Conservation (phyloP, 2,113 vertebrate species). For the Syngnathus floridae region DNA sequence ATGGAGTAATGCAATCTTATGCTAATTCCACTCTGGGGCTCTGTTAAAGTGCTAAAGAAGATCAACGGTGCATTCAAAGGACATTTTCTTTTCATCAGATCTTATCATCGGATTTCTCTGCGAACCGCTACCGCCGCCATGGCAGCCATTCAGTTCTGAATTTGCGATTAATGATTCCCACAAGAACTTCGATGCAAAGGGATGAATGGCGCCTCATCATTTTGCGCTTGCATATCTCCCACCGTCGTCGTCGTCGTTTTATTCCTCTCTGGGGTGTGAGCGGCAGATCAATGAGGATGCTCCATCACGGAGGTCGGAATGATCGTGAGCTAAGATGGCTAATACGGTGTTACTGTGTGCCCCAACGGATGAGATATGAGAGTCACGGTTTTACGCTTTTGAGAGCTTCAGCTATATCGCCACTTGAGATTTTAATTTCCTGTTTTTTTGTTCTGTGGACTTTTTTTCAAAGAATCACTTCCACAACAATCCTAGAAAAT, state of each 20-base stretch:
- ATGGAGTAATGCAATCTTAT: neutral
- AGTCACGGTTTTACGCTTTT: too few relatives aligned
- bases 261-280: slow-evolving; percentile 22
- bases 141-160: neutral
- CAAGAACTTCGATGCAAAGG: slow-evolving; percentile 11
- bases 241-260: slow-evolving; percentile 1
- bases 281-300: slow-evolving; percentile 36
- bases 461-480: too few relatives aligned
- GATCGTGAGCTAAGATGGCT: slow-evolving; percentile 3
- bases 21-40: neutral
- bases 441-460: too few relatives aligned
- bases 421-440: too few relatives aligned
- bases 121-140: slow-evolving; percentile 4
- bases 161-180: slow-evolving; percentile 32
- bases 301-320: slow-evolving; percentile 22
- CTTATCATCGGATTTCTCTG: slow-evolving; percentile 1
- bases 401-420: too few relatives aligned
- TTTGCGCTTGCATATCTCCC: slow-evolving; percentile 31
- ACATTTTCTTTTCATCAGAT: slow-evolving; percentile 3
- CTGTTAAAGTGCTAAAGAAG: neutral
- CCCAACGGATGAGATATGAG: slow-evolving; percentile 18
- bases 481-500: too few relatives aligned
- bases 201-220: slow-evolving; percentile 22
- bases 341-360: neutral
- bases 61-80: neutral